Evolutionary conservation across 1,140 invertebrate species (phyloP), one percentile per base, ranked within the genome.

Genomic region (Cotesia vestalis): DNA sequence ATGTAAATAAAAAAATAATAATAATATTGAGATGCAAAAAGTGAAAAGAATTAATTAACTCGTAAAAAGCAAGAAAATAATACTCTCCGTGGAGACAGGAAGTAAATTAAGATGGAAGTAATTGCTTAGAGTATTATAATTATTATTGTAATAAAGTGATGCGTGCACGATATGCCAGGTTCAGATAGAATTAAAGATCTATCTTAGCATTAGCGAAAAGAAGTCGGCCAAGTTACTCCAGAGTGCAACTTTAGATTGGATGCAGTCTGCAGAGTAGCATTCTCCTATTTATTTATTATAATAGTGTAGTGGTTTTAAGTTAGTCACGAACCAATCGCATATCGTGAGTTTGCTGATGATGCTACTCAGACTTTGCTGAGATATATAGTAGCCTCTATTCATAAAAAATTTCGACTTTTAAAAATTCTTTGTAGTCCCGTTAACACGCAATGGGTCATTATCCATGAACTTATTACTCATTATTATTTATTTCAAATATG

Each of bases 31-130:
- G 5, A n/a, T 14, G n/a, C n/a, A n/a, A 55, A 5, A 55, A 55
- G 53, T 55, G 53, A 55, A 55, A 55, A 55, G 53, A 55, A 55
- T 14, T 55, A 55, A 55, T 55, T 55, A 55, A 55, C 12, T 5
- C 12, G 17, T 55, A n/a, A 55, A 55, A 14, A 17, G 11, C 5
- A 46, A 46, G 4, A 55, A 55, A n/a, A 12, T 14, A 55, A 14
- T n/a, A 55, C 53, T 55, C 17, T 14, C 4, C 5, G 17, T 55
- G 12, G 17, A n/a, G 3, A 17, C 59, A 35, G 59, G 59, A 60
- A 60, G 59, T 3, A 27, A 27, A 60, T 34, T 60, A 27, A 34
- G 20, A 20, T 60, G 20, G 59, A 20, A 60, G 14, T 60, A 60
- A 60, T 60, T 60, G 9, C 27, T 12, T 27, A 11, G 27, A 27